Percentiles rank a stretch among this genome's conserved stretches.
Conservation (phyloP, 2,888 invertebrate species). For the Corbicula japonica region DNA sequence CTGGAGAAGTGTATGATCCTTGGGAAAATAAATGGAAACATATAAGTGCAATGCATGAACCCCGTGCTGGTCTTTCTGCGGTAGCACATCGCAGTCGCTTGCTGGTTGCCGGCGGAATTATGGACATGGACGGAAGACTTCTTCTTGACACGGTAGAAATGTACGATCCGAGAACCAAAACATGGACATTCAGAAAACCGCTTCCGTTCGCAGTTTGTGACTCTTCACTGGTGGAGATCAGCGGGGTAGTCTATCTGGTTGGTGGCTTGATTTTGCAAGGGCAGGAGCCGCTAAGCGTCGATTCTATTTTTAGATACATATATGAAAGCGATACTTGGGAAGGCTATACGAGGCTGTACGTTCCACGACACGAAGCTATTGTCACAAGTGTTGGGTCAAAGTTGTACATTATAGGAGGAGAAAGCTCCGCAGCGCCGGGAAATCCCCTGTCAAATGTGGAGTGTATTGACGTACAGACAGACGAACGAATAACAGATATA, state of each 20-base stretch:
- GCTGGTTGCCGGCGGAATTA: constrained; percentile 78
- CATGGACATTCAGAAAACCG: constrained; percentile 55
- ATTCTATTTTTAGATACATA: constrained; percentile 73
- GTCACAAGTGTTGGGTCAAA: constrained; percentile 64
- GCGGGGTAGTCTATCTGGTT: constrained; percentile 70
- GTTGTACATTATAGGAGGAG: constrained; percentile 79
- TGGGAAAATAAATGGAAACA: constrained; percentile 70
- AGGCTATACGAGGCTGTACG: constrained; percentile 51
- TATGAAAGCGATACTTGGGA: constrained; percentile 73
- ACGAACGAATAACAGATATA: constrained; percentile 32
- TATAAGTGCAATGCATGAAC: constrained; percentile 67
- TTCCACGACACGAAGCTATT: constrained; percentile 73
- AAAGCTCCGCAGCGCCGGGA: constrained; percentile 66
- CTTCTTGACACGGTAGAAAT: constrained; percentile 77
- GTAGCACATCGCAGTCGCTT: constrained; percentile 69
- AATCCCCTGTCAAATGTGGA: constrained; percentile 73
- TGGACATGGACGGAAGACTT: constrained; percentile 56
- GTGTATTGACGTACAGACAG: constrained; percentile 70
- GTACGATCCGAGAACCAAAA: constrained; percentile 73
- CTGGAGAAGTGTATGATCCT: constrained; percentile 75
- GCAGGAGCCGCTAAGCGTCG: constrained; percentile 63
- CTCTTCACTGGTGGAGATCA: constrained; percentile 69
- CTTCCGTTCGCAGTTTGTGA: constrained; percentile 74
- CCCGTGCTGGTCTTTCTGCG: constrained; percentile 72
- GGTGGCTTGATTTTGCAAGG: constrained; percentile 74